Conservation (phyloP, 2,113 vertebrate genomes). For the Amphiprion ocellaris region DNA sequence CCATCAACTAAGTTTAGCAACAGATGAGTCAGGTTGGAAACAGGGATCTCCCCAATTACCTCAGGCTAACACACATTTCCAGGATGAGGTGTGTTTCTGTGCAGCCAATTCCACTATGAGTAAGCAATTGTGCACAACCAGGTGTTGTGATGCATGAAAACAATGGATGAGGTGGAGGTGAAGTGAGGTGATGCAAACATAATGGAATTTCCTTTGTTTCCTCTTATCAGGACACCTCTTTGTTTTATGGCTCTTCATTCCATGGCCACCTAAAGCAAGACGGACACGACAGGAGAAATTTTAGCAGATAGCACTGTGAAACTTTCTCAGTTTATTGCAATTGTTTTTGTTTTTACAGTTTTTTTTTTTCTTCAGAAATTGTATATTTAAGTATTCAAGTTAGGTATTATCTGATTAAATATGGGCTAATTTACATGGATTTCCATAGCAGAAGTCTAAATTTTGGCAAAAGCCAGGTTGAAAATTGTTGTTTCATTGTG, state of each 20-base stretch:
- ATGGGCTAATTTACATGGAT: too few relatives aligned
- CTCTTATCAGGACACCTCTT: background rate
- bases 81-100: conserved; percentile 1
- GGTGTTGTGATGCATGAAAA: background rate
- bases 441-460: too few relatives aligned
- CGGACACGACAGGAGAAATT: too few relatives aligned
- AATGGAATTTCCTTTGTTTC: background rate
- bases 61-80: background rate
- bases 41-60: conserved; percentile 11
- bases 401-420: too few relatives aligned
- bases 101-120: background rate
- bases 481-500: too few relatives aligned
- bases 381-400: too few relatives aligned
- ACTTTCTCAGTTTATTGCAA: too few relatives aligned
- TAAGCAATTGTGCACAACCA: background rate
- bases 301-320: too few relatives aligned
- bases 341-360: too few relatives aligned
- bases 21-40: background rate
- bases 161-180: conserved; percentile 5
- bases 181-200: background rate
- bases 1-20: background rate
- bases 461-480: too few relatives aligned
- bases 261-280: too few relatives aligned
- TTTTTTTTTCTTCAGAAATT: too few relatives aligned
- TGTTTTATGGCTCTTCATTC: background rate